A percentile compares a stretch with the other conserved stretches of the same genome.
Evolutionary conservation across 2,888 invertebrate genomes (phyloP).

Genomic region (Xylota segnis): DNA sequence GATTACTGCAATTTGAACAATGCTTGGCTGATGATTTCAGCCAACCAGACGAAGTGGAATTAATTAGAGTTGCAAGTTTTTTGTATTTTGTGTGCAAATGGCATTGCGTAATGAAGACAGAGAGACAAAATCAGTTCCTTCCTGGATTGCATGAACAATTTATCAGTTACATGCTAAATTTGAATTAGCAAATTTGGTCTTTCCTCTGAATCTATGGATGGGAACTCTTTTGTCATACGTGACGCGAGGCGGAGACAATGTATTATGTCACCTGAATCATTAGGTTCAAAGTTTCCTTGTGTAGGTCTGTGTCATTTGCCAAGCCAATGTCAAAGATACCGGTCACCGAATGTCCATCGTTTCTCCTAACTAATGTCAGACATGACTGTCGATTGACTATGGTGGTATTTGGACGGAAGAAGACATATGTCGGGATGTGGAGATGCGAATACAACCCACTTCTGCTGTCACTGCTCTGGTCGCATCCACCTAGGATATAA

Average conservation of each 20-base stretch:
- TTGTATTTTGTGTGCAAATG: background rate
- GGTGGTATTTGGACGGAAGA: too few relatives aligned
- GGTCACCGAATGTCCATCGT: too few relatives aligned
- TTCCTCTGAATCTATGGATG: background rate
- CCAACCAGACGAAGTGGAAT: background rate
- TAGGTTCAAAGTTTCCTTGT: too few relatives aligned
- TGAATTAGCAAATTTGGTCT: background rate
- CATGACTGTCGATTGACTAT: too few relatives aligned
- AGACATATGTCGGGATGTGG: too few relatives aligned
- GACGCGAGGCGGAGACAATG: background rate
- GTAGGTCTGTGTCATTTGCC: too few relatives aligned
- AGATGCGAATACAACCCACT: too few relatives aligned
- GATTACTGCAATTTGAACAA: conserved; percentile 30
- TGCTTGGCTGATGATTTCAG: conserved; percentile 20
- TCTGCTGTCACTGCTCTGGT: too few relatives aligned
- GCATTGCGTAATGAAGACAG: background rate
- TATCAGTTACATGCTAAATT: background rate
- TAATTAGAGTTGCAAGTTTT: conserved; percentile 10
- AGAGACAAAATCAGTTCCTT: conserved; percentile 1
- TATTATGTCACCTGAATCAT: too few relatives aligned
- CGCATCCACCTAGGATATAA: too few relatives aligned
- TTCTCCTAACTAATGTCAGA: too few relatives aligned
- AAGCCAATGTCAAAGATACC: too few relatives aligned
- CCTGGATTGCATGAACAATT: background rate
- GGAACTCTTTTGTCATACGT: background rate